Evolutionary conservation across 1,140 invertebrate genomes (phyloP).

Genomic region (Steinernema khuongi): DNA sequence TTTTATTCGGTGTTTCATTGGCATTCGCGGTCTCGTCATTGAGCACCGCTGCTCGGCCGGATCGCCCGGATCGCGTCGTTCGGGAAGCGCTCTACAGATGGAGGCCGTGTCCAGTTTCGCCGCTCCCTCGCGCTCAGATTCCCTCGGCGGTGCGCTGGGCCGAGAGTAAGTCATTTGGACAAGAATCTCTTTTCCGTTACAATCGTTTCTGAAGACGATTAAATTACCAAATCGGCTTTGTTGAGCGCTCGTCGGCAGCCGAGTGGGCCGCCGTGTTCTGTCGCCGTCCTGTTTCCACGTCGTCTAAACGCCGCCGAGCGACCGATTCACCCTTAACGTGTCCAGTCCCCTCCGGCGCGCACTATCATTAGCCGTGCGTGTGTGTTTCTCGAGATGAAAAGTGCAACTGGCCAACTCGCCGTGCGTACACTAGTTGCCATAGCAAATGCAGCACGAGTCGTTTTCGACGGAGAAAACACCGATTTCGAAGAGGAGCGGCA

Average conservation of each 20-base stretch:
- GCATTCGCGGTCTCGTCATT: not conserved
- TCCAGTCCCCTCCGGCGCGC: too few species aligned
- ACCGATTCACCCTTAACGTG: too few species aligned
- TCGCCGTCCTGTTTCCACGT: not conserved
- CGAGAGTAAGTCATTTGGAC: not conserved
- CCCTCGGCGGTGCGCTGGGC: not conserved
- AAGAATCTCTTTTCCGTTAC: not conserved
- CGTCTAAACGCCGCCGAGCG: too few species aligned
- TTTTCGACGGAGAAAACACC: too few species aligned
- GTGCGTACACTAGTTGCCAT: too few species aligned
- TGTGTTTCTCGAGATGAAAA: too few species aligned
- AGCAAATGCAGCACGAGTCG: too few species aligned
- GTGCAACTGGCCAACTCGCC: too few species aligned
- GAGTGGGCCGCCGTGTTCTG: not conserved
- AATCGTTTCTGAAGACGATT: conserved; percentile 5
- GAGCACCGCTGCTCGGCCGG: not conserved
- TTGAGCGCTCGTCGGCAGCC: too few species aligned
- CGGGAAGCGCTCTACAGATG: not conserved
- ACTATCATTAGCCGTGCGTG: too few species aligned
- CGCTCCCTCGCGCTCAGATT: not conserved
- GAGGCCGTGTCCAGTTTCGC: not conserved
- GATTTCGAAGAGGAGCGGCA: too few species aligned
- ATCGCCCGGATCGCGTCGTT: not conserved
- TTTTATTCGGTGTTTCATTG: not conserved
- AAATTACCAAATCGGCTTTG: conserved; percentile 17